These are phyloP conservation scores for Gobiocypris rarus DNA, from an alignment of 2,113 vertebrate genomes.

Conservation along the genomic window DNA sequence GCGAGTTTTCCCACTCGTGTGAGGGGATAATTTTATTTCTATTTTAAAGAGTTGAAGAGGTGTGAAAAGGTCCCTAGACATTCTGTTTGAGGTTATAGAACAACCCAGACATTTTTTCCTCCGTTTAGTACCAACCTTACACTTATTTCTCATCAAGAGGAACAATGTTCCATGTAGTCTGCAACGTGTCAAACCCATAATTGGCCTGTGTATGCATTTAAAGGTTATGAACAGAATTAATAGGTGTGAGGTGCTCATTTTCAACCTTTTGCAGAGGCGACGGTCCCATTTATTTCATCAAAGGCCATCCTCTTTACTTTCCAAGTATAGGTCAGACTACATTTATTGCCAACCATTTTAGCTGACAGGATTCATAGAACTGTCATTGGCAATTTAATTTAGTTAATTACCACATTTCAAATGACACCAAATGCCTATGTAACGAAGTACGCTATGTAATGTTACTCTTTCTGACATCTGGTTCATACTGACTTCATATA, in stretches of 20 bases:
- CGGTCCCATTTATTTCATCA: conserved; percentile 14
- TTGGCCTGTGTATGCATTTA: neutral
- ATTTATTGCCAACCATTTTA: conserved; percentile 27
- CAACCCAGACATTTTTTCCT: conserved; percentile 36
- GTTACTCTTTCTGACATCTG: neutral
- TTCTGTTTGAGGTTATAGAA: conserved; percentile 41
- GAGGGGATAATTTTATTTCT: neutral
- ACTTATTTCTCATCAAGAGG: conserved; percentile 24
- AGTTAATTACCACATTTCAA: conserved; percentile 7
- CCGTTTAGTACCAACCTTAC: conserved; percentile 20
- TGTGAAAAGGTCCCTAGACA: neutral
- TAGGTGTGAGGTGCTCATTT: conserved; percentile 29
- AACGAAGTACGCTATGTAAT: neutral
- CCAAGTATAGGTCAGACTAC: conserved; percentile 20
- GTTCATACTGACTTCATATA: conserved; percentile 15
- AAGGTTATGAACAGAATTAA: conserved; percentile 35
- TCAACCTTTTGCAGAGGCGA: conserved; percentile 41
- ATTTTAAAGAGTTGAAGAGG: neutral
- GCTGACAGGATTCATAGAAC: conserved; percentile 1
- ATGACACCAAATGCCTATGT: neutral
- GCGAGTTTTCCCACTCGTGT: neutral
- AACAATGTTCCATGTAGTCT: conserved; percentile 34
- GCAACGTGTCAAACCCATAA: conserved; percentile 22
- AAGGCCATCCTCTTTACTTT: conserved; percentile 10
- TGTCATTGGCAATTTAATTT: conserved; percentile 3